phyloP scores from a whole-genome alignment of 2,888 invertebrate genomes.

The Leucozona laternaria region DNA sequence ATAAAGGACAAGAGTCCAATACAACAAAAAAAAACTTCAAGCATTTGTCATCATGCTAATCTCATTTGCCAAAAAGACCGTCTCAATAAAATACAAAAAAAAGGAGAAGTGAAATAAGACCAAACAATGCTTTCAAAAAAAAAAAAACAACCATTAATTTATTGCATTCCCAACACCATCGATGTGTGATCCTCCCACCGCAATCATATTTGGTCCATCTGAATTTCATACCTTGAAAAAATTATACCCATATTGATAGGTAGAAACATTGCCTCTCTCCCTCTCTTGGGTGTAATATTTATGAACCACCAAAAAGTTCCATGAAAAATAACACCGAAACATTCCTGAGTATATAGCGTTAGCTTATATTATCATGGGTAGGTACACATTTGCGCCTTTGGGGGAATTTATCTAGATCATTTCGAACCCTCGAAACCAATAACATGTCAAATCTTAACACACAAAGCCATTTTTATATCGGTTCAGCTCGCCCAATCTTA shows the following conservation, averaged over 20 bases:
- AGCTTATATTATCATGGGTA: background rate
- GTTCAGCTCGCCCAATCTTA: conserved; percentile 55
- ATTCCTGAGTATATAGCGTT: conserved; percentile 29
- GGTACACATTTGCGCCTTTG: conserved; percentile 51
- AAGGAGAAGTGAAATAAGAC: conserved; percentile 9
- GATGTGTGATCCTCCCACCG: conserved; percentile 64
- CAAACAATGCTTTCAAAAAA: conserved; percentile 41
- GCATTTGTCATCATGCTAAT: conserved; percentile 72
- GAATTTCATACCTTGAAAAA: conserved; percentile 42
- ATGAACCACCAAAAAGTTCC: conserved; percentile 61
- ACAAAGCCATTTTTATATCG: conserved; percentile 41
- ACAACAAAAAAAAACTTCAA: conserved; percentile 3
- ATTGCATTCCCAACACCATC: conserved; percentile 55
- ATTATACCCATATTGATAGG: too few species aligned
- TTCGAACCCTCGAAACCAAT: conserved; percentile 69
- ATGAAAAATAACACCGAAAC: conserved; percentile 63
- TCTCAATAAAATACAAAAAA: conserved; percentile 6
- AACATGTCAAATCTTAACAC: conserved; percentile 66
- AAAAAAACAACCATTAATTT: conserved; percentile 68
- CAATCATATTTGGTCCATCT: conserved; percentile 69
- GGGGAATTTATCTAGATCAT: conserved; percentile 73
- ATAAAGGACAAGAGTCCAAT: background rate
- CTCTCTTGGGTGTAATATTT: conserved; percentile 31
- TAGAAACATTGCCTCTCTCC: background rate
- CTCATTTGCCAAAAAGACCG: conserved; percentile 60